phyloP scores from a whole-genome alignment of 1,140 invertebrate species.

The Globodera ellingtonae region DNA sequence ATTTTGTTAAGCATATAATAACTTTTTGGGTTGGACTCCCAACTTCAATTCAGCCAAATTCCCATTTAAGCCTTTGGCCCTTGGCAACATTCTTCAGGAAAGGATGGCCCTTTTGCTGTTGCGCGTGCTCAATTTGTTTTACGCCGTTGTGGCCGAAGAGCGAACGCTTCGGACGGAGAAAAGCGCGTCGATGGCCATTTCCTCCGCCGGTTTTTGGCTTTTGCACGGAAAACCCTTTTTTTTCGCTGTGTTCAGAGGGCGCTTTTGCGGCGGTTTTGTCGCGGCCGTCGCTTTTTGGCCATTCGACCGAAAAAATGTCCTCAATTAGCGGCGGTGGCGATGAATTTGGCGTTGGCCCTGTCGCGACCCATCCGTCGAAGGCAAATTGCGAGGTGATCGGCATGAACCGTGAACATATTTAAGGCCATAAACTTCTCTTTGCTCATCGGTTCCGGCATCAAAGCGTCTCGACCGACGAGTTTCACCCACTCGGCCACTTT shows the following conservation, averaged over 20 bases:
- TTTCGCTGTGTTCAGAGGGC: not conserved
- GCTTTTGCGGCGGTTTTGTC: constrained; percentile 6
- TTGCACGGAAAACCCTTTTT: not conserved
- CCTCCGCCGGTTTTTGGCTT: constrained; percentile 10
- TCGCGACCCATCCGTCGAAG: not conserved
- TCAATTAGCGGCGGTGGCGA: not conserved
- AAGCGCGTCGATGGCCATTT: not conserved
- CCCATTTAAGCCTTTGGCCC: not conserved
- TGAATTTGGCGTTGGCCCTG: not conserved
- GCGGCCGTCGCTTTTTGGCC: constrained; percentile 1
- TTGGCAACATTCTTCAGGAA: constrained; percentile 20
- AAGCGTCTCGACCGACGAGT: constrained; percentile 31
- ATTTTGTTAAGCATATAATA: too few species aligned
- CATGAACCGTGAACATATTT: not conserved
- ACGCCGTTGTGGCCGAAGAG: constrained; percentile 42
- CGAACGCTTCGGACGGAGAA: constrained; percentile 12
- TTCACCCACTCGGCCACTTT: constrained; percentile 25
- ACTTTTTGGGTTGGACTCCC: not conserved
- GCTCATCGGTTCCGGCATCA: constrained; percentile 30
- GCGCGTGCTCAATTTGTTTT: constrained; percentile 39
- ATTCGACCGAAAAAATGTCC: not conserved
- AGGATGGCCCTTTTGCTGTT: constrained; percentile 23
- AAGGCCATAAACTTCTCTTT: constrained; percentile 19
- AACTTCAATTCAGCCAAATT: too few species aligned
- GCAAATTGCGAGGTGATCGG: not conserved